Conservation (phyloP, 2,113 vertebrate species). For the Lagopus muta region DNA sequence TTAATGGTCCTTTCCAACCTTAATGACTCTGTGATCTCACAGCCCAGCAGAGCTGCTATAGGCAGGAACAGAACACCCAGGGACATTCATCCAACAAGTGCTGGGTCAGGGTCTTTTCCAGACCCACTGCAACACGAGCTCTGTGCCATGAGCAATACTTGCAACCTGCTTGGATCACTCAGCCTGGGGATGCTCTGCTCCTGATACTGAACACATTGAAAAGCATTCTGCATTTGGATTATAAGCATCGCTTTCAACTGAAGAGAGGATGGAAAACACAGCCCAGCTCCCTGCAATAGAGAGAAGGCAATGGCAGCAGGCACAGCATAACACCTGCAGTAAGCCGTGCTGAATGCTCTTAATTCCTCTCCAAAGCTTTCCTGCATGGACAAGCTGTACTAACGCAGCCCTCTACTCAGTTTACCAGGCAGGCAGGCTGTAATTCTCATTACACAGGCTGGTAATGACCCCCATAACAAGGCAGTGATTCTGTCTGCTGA, state of each 20-base stretch:
- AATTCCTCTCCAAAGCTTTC: neutral
- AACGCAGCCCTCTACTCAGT: neutral
- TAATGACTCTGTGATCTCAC: neutral
- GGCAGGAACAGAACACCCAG: neutral
- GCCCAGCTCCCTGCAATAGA: fast-evolving
- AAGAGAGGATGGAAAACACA: neutral
- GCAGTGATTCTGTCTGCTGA: neutral
- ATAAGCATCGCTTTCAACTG: neutral
- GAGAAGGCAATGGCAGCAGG: neutral
- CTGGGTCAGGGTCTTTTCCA: neutral
- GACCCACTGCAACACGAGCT: fast-evolving
- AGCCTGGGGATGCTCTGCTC: neutral
- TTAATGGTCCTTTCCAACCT: no score
- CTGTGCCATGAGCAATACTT: fast-evolving
- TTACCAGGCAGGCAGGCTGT: neutral
- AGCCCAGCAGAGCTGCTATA: neutral
- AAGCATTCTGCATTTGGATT: neutral
- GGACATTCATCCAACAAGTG: neutral
- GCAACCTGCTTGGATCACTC: neutral
- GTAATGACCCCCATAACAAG: neutral
- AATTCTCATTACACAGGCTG: neutral
- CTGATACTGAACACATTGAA: neutral
- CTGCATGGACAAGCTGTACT: neutral
- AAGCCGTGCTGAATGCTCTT: neutral
- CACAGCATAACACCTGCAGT: neutral